phyloP scores from a whole-genome alignment of 2,888 invertebrate genomes.

The Sesia apiformis region DNA sequence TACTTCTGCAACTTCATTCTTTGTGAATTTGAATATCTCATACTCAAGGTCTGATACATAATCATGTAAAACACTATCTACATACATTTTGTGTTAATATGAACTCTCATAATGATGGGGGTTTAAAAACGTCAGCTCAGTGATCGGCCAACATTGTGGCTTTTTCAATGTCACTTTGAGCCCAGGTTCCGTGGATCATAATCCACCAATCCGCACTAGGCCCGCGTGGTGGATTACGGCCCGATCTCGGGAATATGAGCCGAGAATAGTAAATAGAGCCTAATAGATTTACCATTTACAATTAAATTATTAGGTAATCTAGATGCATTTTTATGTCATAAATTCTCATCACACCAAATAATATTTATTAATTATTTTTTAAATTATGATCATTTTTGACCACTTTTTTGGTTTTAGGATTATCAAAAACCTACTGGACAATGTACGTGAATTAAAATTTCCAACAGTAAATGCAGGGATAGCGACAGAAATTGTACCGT shows the following conservation, averaged over 20 bases:
- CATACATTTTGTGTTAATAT: no score
- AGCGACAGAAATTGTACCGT: slow-evolving; percentile 36
- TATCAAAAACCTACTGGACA: neutral
- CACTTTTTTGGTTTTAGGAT: slow-evolving; percentile 34
- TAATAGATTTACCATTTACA: slow-evolving; percentile 36
- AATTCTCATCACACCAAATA: slow-evolving; percentile 20
- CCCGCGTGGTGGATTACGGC: no score
- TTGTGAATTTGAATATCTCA: neutral
- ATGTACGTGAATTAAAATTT: slow-evolving; percentile 17
- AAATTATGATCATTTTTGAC: slow-evolving; percentile 54
- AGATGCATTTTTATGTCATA: slow-evolving; percentile 30
- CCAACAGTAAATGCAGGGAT: slow-evolving; percentile 41
- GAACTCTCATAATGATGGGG: neutral
- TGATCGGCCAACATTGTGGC: neutral
- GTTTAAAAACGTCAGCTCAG: neutral
- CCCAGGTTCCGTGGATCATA: neutral
- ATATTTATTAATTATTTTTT: slow-evolving; percentile 32
- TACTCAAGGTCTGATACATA: neutral
- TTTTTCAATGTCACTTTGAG: neutral
- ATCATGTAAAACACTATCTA: neutral
- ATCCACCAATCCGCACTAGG: no score
- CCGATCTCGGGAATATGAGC: no score
- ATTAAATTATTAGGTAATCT: slow-evolving; percentile 34
- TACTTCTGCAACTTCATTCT: neutral
- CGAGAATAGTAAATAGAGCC: neutral